Conservation (phyloP, 2,113 vertebrate genomes). For the Neomonachus schauinslandi region DNA sequence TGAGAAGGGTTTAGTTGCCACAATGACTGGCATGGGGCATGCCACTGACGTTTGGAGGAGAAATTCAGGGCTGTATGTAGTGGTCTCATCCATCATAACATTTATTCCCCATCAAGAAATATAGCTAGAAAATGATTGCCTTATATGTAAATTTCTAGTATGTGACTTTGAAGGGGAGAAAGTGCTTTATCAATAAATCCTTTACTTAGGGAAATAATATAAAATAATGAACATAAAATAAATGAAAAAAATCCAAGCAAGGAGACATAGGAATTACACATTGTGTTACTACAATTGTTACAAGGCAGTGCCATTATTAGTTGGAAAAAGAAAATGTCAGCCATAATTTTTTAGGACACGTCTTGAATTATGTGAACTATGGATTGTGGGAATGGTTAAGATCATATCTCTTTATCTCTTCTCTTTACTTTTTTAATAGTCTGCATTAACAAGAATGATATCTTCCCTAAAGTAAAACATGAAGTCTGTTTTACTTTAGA, state of each 20-base stretch:
- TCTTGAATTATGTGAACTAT: not conserved
- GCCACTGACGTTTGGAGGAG: not conserved
- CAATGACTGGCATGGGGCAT: not conserved
- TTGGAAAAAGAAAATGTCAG: not conserved
- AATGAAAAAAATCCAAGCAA: not conserved
- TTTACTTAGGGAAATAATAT: not conserved
- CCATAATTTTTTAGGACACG: not conserved
- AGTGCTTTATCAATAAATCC: not conserved
- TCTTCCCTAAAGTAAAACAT: not conserved
- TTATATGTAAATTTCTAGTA: not conserved
- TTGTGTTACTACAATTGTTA: not conserved
- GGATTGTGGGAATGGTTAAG: not conserved
- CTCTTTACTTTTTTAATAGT: not conserved
- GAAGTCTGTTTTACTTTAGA: not conserved
- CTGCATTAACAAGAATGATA: not conserved
- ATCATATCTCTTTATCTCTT: not conserved
- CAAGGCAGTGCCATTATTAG: not conserved
- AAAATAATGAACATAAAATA: not conserved
- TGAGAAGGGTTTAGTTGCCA: not conserved
- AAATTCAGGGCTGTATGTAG: not conserved
- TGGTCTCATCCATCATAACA: not conserved
- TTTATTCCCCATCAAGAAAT: not conserved
- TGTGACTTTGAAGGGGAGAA: not conserved
- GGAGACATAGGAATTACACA: not conserved
- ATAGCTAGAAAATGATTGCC: not conserved